Evolutionary conservation across 1,140 invertebrate species (phyloP).

Genomic region (Tachypleus tridentatus): DNA sequence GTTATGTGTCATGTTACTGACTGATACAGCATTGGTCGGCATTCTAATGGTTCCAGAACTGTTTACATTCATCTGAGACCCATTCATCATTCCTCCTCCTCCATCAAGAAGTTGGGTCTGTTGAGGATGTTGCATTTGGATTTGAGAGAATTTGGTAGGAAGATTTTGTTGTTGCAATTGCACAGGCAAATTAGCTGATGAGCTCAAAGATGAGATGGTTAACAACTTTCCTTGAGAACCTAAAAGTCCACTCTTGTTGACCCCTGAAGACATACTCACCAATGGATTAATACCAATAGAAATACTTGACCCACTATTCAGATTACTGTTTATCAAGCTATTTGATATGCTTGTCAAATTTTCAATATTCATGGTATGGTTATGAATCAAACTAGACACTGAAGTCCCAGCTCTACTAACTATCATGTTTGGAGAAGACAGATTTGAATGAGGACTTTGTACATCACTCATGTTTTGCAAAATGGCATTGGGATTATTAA

Average conservation of each 20-base stretch:
- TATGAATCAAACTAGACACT: constrained; percentile 11
- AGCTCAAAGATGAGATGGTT: constrained; percentile 7
- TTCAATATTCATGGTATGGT: constrained; percentile 13
- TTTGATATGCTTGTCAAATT: constrained; percentile 19
- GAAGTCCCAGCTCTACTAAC: constrained; percentile 16
- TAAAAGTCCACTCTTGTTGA: constrained; percentile 9
- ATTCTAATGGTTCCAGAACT: constrained; percentile 12
- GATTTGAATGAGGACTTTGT: constrained; percentile 29
- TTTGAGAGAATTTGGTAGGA: not conserved
- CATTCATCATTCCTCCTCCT: constrained; percentile 28
- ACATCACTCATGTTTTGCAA: constrained; percentile 24
- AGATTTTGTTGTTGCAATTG: too few species aligned
- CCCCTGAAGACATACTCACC: constrained; percentile 7
- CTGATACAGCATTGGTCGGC: constrained; percentile 12
- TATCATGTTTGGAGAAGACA: constrained; percentile 19
- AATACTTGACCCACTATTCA: constrained; percentile 14
- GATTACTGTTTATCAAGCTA: constrained; percentile 18
- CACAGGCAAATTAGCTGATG: too few species aligned
- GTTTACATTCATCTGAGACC: constrained; percentile 28
- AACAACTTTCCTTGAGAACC: constrained; percentile 10
- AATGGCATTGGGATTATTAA: constrained; percentile 18
- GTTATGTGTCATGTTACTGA: constrained; percentile 10
- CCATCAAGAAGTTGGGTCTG: not conserved
- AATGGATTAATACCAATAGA: constrained; percentile 13
- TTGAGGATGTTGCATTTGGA: constrained; percentile 10